Evolutionary conservation across 2,888 invertebrate species (phyloP).

Genomic region (Parnassius smintheus): DNA sequence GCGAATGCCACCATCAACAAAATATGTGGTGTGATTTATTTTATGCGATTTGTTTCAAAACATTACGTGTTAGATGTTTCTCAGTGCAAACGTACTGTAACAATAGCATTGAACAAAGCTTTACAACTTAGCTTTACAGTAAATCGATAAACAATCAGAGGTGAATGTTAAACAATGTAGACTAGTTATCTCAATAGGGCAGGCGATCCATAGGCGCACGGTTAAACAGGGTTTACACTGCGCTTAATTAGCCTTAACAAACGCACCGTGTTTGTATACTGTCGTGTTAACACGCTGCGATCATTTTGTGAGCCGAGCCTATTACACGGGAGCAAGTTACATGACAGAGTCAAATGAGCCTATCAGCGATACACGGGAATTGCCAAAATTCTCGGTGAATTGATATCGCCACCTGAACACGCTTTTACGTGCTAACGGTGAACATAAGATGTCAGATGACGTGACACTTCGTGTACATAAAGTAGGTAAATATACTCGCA

Average conservation of each 20-base stretch:
- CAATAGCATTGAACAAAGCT: not conserved
- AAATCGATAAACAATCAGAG: constrained; percentile 20
- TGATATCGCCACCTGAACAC: constrained; percentile 15
- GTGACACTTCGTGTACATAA: constrained; percentile 7
- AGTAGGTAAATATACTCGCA: constrained; percentile 5
- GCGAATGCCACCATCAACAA: too few relatives aligned
- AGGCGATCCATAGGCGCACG: constrained; percentile 15
- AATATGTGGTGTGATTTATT: too few relatives aligned
- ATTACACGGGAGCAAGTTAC: constrained; percentile 29
- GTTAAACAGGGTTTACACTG: constrained; percentile 42
- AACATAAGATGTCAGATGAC: not conserved
- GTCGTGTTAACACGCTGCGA: constrained; percentile 48
- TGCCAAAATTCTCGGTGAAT: constrained; percentile 25
- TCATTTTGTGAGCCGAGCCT: constrained; percentile 44
- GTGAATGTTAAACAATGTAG: constrained; percentile 11
- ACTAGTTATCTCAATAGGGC: constrained; percentile 15
- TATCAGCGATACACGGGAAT: constrained; percentile 30
- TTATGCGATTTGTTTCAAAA: too few relatives aligned
- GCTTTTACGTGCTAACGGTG: constrained; percentile 3
- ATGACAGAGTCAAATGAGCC: constrained; percentile 37
- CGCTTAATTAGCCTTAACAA: constrained; percentile 60
- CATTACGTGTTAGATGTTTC: too few relatives aligned
- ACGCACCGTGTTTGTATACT: constrained; percentile 46
- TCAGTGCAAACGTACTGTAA: too few relatives aligned
- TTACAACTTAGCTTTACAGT: constrained; percentile 1